These are phyloP conservation scores for Pogonomyrmex barbatus DNA, from an alignment of 1,140 invertebrate genomes.

Conservation along the genomic window DNA sequence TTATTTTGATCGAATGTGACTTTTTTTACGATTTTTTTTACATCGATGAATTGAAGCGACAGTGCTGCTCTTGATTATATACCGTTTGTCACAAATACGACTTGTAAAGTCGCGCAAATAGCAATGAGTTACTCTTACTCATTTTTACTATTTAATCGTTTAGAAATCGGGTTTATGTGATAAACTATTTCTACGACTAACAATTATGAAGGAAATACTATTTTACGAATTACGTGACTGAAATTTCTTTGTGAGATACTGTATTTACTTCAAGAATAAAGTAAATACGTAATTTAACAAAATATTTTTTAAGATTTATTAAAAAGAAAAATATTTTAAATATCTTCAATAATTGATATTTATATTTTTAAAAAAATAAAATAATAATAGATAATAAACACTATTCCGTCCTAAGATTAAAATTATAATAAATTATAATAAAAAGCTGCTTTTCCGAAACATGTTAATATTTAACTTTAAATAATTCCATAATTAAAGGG, in stretches of 20 bases:
- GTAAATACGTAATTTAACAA: neutral
- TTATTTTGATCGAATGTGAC: neutral
- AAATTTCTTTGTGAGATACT: neutral
- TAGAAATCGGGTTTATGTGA: conserved; percentile 26
- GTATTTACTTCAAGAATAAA: too few species aligned
- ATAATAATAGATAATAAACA: neutral
- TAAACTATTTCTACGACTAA: neutral
- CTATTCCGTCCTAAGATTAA: neutral
- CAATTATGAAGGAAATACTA: conserved; percentile 9
- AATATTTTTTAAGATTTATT: neutral
- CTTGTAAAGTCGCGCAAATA: neutral
- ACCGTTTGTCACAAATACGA: neutral
- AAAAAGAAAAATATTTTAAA: neutral
- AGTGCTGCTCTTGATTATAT: neutral
- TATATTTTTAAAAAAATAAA: conserved; percentile 5
- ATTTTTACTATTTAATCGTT: conserved; percentile 29
- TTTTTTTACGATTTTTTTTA: conserved; percentile 17
- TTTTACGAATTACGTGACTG: neutral
- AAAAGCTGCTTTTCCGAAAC: neutral
- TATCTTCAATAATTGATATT: neutral
- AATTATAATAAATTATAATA: neutral
- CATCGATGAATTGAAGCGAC: neutral
- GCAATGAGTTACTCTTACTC: neutral
- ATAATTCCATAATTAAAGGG: neutral
- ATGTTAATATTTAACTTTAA: neutral